Percentiles rank a stretch among this genome's conserved stretches.
Conservation (phyloP, 2,797 vertebrate species). For the Mionectes olivaceus region DNA sequence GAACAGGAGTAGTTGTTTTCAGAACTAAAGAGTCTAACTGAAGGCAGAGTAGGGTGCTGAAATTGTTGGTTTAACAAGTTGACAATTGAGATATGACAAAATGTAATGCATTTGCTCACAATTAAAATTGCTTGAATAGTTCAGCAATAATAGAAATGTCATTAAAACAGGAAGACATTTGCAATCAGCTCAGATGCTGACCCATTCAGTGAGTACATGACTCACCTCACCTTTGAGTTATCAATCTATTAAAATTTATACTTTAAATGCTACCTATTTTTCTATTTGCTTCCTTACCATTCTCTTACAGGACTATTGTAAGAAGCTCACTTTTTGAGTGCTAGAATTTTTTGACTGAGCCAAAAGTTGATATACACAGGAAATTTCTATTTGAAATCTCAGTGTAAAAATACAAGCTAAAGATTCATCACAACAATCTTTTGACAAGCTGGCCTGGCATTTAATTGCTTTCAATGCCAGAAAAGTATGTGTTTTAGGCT, state of each 20-base stretch:
- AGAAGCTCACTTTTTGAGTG: neutral
- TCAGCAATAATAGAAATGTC: neutral
- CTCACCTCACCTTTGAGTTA: neutral
- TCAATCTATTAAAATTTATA: neutral
- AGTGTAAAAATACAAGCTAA: neutral
- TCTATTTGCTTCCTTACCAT: neutral
- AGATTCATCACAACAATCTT: neutral
- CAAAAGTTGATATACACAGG: neutral
- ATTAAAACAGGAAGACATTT: neutral
- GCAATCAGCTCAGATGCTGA: neutral
- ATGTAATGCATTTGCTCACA: neutral
- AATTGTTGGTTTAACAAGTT: neutral
- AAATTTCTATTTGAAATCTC: neutral
- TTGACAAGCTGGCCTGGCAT: neutral
- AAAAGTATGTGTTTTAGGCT: neutral
- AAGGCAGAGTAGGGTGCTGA: neutral
- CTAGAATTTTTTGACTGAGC: neutral
- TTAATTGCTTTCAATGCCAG: neutral
- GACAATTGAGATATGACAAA: neutral
- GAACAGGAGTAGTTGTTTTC: neutral
- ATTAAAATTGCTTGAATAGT: neutral
- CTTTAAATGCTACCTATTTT: neutral
- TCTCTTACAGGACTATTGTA: neutral
- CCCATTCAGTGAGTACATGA: neutral
- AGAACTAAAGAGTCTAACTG: neutral